Base-by-base conservation (phyloP, 2,888 invertebrate species). In the Hymenopus coronatus region DNA sequence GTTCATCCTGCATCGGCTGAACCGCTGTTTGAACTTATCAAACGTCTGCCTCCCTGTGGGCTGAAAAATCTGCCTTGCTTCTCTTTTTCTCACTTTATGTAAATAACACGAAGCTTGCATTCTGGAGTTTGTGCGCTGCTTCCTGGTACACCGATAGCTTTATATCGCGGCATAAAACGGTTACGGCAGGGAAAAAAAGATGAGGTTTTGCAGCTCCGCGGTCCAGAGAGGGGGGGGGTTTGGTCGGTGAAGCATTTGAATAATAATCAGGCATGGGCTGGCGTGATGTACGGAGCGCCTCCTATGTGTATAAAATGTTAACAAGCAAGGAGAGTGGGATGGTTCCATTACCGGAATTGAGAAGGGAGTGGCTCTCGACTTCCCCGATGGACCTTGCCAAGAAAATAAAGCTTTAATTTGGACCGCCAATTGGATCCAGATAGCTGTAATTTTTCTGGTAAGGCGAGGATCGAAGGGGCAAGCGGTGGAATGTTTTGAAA, bases 331-430 rank as follows among this genome's bases (percentile, higher is more conserved):
- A 70, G 33, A 27, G 85, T 12, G 46, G 20, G 27, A 40, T 27
- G 27, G n/a, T 85, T 85, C 85, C 85, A 85, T 85, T 85, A 85
- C 85, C 54, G 85, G 85, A 85, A 85, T 85, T 85, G 85, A 28
- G n/a, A 54, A 85, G 85, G 85, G 85, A 85, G 46, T 33, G 54
- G 54, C 85, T 8, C 85, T 84, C 85, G 54, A 85, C 85, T 85
- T 54, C 85, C 85, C 85, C 27, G 46, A 40, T 85, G 85, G 40
- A 40, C 33, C 4, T 27, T 28, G 46, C 33, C 85, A 40, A 54
- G 27, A 46, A 46, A 85, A 85, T 85, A 85, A 85, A 46, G 85
- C 85, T 85, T 85, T 85, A 85, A 85, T 85, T 85, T 85, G 85
- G 33, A 46, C 27, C 85, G 54, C 27, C 85, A 85, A 85, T 85